These are phyloP conservation scores for Nerophis ophidion DNA, from an alignment of 2,113 vertebrate species.

Conservation along the genomic window DNA sequence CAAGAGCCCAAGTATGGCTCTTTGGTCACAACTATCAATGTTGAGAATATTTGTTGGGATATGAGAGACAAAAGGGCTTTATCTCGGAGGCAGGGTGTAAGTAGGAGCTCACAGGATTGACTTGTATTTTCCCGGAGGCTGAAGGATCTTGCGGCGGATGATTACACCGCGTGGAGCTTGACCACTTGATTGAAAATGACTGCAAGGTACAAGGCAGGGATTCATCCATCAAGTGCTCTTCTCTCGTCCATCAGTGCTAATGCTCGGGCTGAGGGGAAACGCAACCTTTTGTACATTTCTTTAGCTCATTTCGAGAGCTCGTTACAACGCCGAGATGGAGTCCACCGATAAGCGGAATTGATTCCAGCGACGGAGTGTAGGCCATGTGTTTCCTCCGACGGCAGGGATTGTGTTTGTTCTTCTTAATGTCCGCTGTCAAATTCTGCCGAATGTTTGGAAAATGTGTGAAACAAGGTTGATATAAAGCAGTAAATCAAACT, in stretches of 20 bases:
- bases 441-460: no score
- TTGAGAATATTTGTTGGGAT: constrained; percentile 36
- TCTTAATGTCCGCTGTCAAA: no score
- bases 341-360: constrained; percentile 2
- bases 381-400: constrained; percentile 1
- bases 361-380: constrained; percentile 8
- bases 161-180: constrained; percentile 27
- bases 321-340: constrained; percentile 7
- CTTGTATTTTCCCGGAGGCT: constrained; percentile 9
- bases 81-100: constrained; percentile 14
- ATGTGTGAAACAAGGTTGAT: no score
- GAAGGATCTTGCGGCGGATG: constrained; percentile 12
- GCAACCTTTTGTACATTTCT: constrained; percentile 27
- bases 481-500: no score
- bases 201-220: constrained; percentile 18
- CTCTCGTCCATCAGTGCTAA: constrained; percentile 34
- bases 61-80: constrained; percentile 28
- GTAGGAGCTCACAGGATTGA: constrained; percentile 5
- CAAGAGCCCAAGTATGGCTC: constrained; percentile 34
- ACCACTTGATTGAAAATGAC: constrained; percentile 21
- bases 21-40: constrained; percentile 38
- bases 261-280: constrained; percentile 38
- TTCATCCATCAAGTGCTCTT: constrained; percentile 31
- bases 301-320: constrained; percentile 19
- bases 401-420: not conserved